phyloP scores from a whole-genome alignment of 53 echinoderm and acorn worm species.

The Patiria pectinifera region DNA sequence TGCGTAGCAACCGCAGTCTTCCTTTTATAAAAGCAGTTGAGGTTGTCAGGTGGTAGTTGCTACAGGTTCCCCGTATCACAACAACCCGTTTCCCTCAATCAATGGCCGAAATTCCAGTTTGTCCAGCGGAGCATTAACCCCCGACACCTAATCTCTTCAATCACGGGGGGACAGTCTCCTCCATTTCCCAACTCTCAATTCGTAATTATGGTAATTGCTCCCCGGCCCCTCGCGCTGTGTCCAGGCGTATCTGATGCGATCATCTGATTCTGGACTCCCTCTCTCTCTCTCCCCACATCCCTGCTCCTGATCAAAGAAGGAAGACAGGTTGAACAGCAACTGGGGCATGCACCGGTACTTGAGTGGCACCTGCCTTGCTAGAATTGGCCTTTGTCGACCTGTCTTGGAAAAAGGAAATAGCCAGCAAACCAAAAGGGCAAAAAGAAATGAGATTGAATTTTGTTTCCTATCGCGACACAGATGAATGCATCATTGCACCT shows the following conservation, averaged over 20 bases:
- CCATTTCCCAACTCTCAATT: constrained; percentile 24
- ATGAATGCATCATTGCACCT: background rate
- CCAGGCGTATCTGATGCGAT: constrained; percentile 54
- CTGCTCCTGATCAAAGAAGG: background rate
- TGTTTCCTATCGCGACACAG: background rate
- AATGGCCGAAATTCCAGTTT: background rate
- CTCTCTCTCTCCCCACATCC: background rate
- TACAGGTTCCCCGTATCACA: background rate
- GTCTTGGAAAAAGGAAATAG: background rate
- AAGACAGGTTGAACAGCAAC: constrained; percentile 15
- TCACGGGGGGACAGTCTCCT: background rate
- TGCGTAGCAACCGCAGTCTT: background rate
- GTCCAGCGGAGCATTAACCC: background rate
- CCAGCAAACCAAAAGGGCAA: background rate
- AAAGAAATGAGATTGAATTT: background rate
- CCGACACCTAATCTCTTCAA: background rate
- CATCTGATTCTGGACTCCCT: background rate
- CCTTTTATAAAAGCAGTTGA: background rate
- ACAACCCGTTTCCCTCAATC: background rate
- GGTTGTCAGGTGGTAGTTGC: background rate
- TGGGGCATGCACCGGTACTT: background rate
- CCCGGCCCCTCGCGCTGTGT: constrained; percentile 9
- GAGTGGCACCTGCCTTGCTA: constrained; percentile 41
- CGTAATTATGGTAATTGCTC: constrained; percentile 51
- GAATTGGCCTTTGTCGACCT: background rate